Evolutionary conservation across 2,888 invertebrate species (phyloP), one percentile per base, ranked within the genome.

Genomic region (Dryadula phaetusa): DNA sequence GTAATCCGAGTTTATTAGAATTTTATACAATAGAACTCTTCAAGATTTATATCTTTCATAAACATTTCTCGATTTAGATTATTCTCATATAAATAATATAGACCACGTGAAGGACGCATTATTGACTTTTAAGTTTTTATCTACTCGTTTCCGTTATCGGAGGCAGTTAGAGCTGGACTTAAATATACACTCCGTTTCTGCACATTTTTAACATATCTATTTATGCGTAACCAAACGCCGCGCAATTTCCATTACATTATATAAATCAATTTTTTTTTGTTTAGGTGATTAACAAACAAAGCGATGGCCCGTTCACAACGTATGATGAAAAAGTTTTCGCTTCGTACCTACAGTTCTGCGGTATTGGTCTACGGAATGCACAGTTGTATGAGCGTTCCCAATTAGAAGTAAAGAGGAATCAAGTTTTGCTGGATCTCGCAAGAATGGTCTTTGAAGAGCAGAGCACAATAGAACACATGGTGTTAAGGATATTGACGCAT

Each of bases 401-500:
- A 87, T 92, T 98, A 83, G 99, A 99, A 93, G 98, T 98, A 76
- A 98, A 98, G 90, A 94, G 98, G 78, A 99, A 99, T 90, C 98
- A 98, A 94, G 97, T 99, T 74, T 94, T 99, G 67, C 93, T 99
- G 76, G 98, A 98, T 88, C 93, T 99, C 83, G 98, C 98, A n/a
- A 94, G 98, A 79, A 98, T 98, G 96, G 97, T 99, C 79, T 99
- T 98, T 85, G 98, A 98, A 85, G 98, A 99, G 89, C 98, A 99
- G 89, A 98, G 97, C 88, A 98, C 98, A 79, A 97, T 99, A 79
- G 98, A 98, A 83, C 98, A 97, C 88, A 97, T 98, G 94, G 98
- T 99, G 70, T 95, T 97, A 79, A 95, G 98, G 90, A 98, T 99
- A 90, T 93, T 99, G 82, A 96, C 98, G 67, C 98, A 98, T 87